Percentiles rank a stretch among this genome's conserved stretches.
phyloP scores from a whole-genome alignment of 35 echinoderm and acorn worm genomes.

The Apostichopus parvimensis region DNA sequence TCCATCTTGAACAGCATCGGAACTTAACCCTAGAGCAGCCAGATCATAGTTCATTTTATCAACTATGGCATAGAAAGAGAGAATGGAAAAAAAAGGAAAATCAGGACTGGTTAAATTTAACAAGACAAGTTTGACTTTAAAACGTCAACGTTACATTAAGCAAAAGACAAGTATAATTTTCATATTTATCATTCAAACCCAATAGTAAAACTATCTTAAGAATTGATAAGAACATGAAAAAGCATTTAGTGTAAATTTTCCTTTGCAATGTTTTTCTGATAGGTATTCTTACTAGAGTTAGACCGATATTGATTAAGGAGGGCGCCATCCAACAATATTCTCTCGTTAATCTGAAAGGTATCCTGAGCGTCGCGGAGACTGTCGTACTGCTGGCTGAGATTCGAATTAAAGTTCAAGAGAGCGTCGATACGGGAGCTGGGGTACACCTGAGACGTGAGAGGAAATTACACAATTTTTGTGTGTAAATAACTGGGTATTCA shows the following conservation, averaged over 20 bases:
- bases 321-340: slow-evolving; percentile 14
- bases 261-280: too few species aligned
- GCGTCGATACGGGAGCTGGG: slow-evolving; percentile 10
- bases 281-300: slow-evolving; percentile 13
- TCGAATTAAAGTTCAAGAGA: not conserved
- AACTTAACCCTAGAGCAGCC: not conserved
- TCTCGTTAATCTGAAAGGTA: slow-evolving; percentile 21
- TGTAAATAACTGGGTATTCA: too few species aligned
- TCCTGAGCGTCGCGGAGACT: not conserved
- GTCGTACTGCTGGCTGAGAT: slow-evolving; percentile 9
- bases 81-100: too few species aligned
- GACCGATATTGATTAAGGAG: slow-evolving; percentile 21
- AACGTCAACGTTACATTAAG: too few species aligned
- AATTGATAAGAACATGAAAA: too few species aligned
- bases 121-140: too few species aligned
- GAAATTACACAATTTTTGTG: not conserved
- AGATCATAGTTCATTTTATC: slow-evolving; percentile 9
- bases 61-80: not conserved
- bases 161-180: too few species aligned
- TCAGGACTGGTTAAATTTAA: too few species aligned
- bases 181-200: too few species aligned
- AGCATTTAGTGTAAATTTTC: too few species aligned
- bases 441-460: not conserved
- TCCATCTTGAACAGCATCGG: not conserved
- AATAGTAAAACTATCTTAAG: too few species aligned